phyloP scores from a whole-genome alignment of 30 jellyfish, hydroid and myxozoan species.

The Turritopsis dohrnii region DNA sequence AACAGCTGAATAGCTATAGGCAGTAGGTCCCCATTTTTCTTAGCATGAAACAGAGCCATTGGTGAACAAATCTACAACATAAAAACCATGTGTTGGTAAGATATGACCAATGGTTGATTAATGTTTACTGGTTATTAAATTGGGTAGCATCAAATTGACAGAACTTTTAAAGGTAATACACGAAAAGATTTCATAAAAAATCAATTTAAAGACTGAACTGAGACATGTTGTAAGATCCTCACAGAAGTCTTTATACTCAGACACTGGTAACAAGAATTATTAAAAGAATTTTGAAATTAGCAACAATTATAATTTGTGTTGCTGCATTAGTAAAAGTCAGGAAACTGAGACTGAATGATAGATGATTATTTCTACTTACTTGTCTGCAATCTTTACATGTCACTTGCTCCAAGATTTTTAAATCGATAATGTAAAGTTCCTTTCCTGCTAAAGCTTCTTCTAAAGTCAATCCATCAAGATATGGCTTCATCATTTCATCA shows the following conservation, averaged over 20 bases:
- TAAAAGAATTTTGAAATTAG: too few species aligned
- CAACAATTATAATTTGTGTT: too few species aligned
- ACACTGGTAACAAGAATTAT: neutral
- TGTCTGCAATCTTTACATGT: conserved; percentile 48
- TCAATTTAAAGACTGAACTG: too few species aligned
- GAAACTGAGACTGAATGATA: neutral
- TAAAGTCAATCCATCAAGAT: conserved; percentile 65
- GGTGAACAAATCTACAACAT: conserved; percentile 74
- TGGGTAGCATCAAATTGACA: neutral
- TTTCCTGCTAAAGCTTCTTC: conserved; percentile 58
- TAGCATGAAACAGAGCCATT: conserved; percentile 89
- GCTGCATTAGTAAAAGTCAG: neutral
- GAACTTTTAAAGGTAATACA: too few species aligned
- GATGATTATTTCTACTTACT: conserved; percentile 50
- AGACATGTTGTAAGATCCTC: too few species aligned
- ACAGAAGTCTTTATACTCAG: too few species aligned
- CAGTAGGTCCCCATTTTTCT: conserved; percentile 76
- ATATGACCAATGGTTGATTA: too few species aligned
- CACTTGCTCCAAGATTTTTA: conserved; percentile 42
- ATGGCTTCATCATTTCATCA: conserved; percentile 70
- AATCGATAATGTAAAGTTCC: conserved; percentile 53
- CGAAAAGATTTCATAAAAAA: too few species aligned
- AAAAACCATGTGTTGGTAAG: neutral
- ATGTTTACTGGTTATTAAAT: neutral
- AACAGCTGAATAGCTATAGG: conserved; percentile 91